These are phyloP conservation scores for Chorisops tibialis DNA, from an alignment of 2,888 invertebrate genomes.

Conservation along the genomic window DNA sequence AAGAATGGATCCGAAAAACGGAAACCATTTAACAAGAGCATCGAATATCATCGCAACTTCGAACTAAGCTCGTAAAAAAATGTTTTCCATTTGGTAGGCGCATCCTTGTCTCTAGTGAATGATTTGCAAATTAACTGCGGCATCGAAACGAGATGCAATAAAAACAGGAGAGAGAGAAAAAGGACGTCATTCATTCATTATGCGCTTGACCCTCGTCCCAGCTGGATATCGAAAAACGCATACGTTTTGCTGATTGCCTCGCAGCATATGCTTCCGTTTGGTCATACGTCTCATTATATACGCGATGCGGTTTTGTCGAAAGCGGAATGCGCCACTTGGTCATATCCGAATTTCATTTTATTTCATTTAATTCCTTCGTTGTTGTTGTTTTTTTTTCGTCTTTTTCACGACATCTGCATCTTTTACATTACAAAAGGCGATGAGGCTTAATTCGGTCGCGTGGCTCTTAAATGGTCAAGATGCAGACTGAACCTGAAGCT, in stretches of 20 bases:
- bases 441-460: constrained; percentile 21
- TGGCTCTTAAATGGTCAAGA: neutral
- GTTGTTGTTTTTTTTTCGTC: neutral
- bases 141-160: too few relatives aligned
- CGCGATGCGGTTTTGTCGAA: constrained; percentile 15
- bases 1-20: too few relatives aligned
- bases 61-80: too few relatives aligned
- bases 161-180: too few relatives aligned
- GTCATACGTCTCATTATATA: constrained; percentile 10
- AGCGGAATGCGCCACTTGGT: constrained; percentile 17
- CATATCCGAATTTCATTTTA: constrained; percentile 6
- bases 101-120: too few relatives aligned
- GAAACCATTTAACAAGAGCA: too few relatives aligned
- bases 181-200: too few relatives aligned
- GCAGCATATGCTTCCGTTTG: constrained; percentile 26
- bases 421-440: neutral
- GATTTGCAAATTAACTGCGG: too few relatives aligned
- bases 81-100: too few relatives aligned
- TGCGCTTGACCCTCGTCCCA: too few relatives aligned
- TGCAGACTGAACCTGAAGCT: too few relatives aligned
- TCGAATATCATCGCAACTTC: too few relatives aligned
- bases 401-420: constrained; percentile 6
- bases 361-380: neutral
- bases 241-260: constrained; percentile 20
- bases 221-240: neutral